These are phyloP conservation scores for Phacellophora camtschatica DNA, from an alignment of 30 jellyfish, hydroid and myxozoan species.

Conservation along the genomic window DNA sequence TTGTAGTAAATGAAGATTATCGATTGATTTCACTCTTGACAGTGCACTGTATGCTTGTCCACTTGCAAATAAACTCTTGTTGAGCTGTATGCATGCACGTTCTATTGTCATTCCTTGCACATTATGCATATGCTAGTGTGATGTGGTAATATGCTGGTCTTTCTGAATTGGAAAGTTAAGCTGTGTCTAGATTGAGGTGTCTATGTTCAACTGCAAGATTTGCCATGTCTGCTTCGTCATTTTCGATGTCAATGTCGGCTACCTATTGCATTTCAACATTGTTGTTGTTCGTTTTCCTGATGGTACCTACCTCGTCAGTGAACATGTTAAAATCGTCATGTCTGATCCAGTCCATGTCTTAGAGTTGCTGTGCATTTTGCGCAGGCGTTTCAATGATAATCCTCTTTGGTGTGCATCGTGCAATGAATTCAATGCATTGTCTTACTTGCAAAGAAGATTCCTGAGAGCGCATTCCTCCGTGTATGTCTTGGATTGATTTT, in stretches of 20 bases:
- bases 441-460: not conserved
- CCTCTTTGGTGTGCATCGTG: not conserved
- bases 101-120: too few relatives aligned
- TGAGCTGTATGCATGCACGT: too few relatives aligned
- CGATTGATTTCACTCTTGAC: too few relatives aligned
- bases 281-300: not conserved
- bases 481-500: conserved; percentile 8
- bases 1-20: too few relatives aligned
- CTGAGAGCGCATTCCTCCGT: conserved; percentile 11
- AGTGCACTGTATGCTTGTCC: too few relatives aligned
- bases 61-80: too few relatives aligned
- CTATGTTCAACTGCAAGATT: not conserved
- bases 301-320: not conserved
- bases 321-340: not conserved
- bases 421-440: not conserved
- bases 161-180: not conserved
- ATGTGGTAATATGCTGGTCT: not conserved
- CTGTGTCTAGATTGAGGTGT: not conserved
- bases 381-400: not conserved
- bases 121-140: too few relatives aligned
- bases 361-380: not conserved
- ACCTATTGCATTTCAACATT: not conserved
- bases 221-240: not conserved
- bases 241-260: not conserved
- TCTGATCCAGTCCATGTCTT: not conserved